A percentile compares a stretch with the other conserved stretches of the same genome.
phyloP scores from a whole-genome alignment of 1,140 invertebrate genomes.

The Wasmannia auropunctata region DNA sequence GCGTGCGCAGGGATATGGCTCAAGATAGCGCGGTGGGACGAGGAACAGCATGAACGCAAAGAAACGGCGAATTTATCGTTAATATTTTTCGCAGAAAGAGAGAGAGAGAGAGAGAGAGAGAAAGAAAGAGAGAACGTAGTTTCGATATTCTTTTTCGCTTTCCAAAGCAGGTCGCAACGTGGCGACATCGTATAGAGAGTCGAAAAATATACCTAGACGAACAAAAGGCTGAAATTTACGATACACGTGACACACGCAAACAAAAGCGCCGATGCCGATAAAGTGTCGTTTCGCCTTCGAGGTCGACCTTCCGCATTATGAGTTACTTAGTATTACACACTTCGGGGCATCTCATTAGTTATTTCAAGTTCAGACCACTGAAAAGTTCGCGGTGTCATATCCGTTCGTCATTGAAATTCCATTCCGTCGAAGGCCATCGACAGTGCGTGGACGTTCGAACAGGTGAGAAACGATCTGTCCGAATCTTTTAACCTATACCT shows the following conservation, averaged over 20 bases:
- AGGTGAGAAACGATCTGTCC: background rate
- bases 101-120: background rate
- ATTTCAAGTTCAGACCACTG: background rate
- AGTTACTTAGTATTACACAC: background rate
- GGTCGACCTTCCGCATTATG: background rate
- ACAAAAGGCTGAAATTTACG: constrained; percentile 45
- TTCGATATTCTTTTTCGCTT: constrained; percentile 51
- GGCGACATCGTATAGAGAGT: background rate
- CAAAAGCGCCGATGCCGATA: background rate
- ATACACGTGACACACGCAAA: constrained; percentile 45
- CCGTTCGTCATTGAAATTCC: constrained; percentile 14
- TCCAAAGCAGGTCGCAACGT: background rate
- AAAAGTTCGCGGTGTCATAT: constrained; percentile 11
- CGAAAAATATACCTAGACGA: constrained; percentile 37
- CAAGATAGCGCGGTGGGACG: constrained; percentile 17
- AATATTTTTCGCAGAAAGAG: constrained; percentile 60
- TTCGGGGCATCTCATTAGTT: background rate
- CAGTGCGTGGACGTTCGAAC: background rate
- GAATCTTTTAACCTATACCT: constrained; percentile 22
- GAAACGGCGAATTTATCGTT: constrained; percentile 64
- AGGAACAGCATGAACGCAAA: background rate
- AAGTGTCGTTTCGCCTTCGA: constrained; percentile 17
- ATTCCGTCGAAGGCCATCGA: constrained; percentile 27
- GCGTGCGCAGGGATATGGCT: constrained; percentile 8
- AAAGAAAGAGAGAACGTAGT: background rate